These are phyloP conservation scores for Drosophila quasianomalipes DNA, from an alignment of 2,888 invertebrate species.

Conservation along the genomic window DNA sequence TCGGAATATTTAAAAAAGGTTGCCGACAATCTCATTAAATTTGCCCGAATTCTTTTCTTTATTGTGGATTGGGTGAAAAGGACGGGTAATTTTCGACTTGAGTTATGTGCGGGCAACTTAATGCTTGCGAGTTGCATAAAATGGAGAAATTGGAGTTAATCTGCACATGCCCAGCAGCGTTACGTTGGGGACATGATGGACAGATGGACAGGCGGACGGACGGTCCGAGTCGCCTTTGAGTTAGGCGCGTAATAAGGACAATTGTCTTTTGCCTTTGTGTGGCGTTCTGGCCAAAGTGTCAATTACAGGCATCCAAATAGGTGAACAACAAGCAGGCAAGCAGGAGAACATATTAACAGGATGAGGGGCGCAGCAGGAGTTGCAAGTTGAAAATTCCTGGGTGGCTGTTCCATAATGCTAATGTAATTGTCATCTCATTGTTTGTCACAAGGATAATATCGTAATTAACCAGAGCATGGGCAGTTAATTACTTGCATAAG, in stretches of 20 bases:
- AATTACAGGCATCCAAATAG: conserved; percentile 64
- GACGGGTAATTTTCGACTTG: conserved; percentile 35
- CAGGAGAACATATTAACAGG: conserved; percentile 3
- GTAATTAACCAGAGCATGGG: conserved; percentile 59
- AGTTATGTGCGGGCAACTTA: conserved; percentile 51
- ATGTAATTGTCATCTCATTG: conserved; percentile 70
- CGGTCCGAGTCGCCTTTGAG: conserved; percentile 33
- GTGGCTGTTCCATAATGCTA: conserved; percentile 53
- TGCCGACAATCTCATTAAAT: conserved; percentile 68
- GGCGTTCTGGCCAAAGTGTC: conserved; percentile 53
- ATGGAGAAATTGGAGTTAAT: conserved; percentile 41
- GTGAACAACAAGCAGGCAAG: conserved; percentile 20
- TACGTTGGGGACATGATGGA: conserved; percentile 14
- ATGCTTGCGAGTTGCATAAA: conserved; percentile 61
- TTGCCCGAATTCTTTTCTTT: conserved; percentile 56
- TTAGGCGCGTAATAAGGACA: conserved; percentile 61
- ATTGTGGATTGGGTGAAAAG: conserved; percentile 17
- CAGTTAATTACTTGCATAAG: conserved; percentile 59
- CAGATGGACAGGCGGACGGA: neutral
- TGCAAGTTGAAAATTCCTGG: conserved; percentile 10
- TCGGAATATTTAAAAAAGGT: conserved; percentile 59
- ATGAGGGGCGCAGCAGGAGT: conserved; percentile 2
- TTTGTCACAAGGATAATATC: conserved; percentile 62
- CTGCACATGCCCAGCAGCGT: conserved; percentile 43
- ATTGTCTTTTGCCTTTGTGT: conserved; percentile 68